These are phyloP conservation scores for Rhabdophis nuchalis DNA, from an alignment of 2,797 vertebrate genomes.

Conservation along the genomic window DNA sequence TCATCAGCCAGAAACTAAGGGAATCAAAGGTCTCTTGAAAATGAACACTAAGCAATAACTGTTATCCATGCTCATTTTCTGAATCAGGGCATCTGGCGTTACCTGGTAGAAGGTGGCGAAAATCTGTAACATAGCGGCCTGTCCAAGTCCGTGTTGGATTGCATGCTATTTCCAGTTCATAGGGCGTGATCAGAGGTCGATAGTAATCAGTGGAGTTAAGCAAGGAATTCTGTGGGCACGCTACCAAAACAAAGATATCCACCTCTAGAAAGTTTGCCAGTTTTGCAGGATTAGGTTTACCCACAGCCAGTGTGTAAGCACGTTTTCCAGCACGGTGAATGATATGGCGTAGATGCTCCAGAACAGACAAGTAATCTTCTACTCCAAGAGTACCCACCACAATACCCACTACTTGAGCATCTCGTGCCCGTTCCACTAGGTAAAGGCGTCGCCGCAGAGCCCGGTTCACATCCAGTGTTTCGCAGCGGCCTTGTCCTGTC, in stretches of 20 bases:
- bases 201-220: constrained; percentile 84
- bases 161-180: constrained; percentile 94
- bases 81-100: constrained; percentile 33
- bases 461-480: constrained; percentile 77
- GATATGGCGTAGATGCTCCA: constrained; percentile 81
- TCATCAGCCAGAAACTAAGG: not conserved
- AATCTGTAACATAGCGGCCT: constrained; percentile 86
- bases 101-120: constrained; percentile 89
- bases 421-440: constrained; percentile 87
- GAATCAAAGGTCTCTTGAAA: not conserved
- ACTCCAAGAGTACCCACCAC: constrained; percentile 89
- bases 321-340: constrained; percentile 84
- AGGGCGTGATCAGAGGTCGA: constrained; percentile 84
- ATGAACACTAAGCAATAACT: not conserved
- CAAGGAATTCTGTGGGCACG: constrained; percentile 89
- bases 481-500: constrained; percentile 67
- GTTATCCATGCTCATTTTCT: not conserved
- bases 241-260: constrained; percentile 89
- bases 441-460: constrained; percentile 88
- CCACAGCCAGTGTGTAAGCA: constrained; percentile 90
- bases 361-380: constrained; percentile 76
- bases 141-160: constrained; percentile 87
- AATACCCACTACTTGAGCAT: constrained; percentile 88
- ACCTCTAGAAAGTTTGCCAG: constrained; percentile 94
- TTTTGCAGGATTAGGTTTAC: constrained; percentile 90